These are phyloP conservation scores for Acanthopagrus latus DNA, from an alignment of 2,797 vertebrate species.

Conservation along the genomic window DNA sequence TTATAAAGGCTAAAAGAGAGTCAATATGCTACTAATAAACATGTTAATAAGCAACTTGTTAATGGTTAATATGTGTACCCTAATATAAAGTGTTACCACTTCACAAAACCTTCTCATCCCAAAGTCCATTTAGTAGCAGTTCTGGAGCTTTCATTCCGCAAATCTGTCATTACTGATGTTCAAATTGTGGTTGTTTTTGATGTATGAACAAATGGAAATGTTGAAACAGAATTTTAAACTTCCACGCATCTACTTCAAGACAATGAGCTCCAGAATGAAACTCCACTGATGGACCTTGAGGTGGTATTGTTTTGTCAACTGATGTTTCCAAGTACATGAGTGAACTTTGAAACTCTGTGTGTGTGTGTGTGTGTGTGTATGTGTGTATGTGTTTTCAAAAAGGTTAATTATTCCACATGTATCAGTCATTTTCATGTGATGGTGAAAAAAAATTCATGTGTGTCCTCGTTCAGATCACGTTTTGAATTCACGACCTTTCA, in stretches of 20 bases:
- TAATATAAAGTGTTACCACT: not conserved
- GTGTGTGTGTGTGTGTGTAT: conserved; percentile 4
- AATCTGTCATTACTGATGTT: not conserved
- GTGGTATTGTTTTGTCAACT: conserved; percentile 13
- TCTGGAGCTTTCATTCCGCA: not conserved
- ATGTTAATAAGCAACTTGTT: too few relatives aligned
- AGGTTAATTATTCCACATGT: conserved; percentile 25
- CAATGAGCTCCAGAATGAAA: conserved; percentile 11
- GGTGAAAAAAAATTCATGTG: not conserved
- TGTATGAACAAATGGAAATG: not conserved
- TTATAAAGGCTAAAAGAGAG: too few relatives aligned
- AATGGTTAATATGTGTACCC: too few relatives aligned
- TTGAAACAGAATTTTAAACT: not conserved
- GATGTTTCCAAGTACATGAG: conserved; percentile 25
- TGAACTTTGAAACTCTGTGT: conserved; percentile 29
- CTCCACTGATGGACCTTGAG: conserved; percentile 18
- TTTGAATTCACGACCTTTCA: not conserved
- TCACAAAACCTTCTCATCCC: conserved; percentile 21
- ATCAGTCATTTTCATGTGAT: conserved; percentile 27
- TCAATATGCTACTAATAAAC: too few relatives aligned
- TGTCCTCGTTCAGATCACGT: conserved; percentile 19
- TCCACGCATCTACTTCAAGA: not conserved
- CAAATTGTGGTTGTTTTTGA: not conserved
- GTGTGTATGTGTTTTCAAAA: conserved; percentile 15
- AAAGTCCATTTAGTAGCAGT: not conserved